Base-by-base conservation (phyloP, 2,797 vertebrate species). In the Falco cherrug region DNA sequence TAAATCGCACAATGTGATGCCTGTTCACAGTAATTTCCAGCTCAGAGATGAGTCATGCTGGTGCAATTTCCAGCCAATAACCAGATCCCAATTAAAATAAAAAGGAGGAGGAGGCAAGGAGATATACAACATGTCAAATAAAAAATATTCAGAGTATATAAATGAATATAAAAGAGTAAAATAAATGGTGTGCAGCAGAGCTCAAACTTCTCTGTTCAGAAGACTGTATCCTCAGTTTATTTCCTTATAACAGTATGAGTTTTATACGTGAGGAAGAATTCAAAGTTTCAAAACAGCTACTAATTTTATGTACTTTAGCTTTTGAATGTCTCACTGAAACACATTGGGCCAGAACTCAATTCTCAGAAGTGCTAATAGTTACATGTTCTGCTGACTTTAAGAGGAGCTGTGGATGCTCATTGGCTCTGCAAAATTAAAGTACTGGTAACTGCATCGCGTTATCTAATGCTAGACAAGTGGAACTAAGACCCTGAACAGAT, bases 61-160 rank as follows among this genome's bases (percentile, higher is more conserved):
- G 73, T 64, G 80, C 75, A 95, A 93, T 87, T 92, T 90, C 33
- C 65, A 96, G 54, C 75, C 91, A 96, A 92, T 70, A 90, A 39
- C 60, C 68, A 84, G 41, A 56, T 85, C 39, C 39, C 73, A 86
- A 76, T 90, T 67, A 78, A 85, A 93, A 95, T 43, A 45, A 60
- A 95, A 94, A 68, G 75, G 75, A 77, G 54, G 35, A 35, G 61
- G 33, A 86, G 10, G 43, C 48, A 73, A 93, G 39, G 76, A 90
- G 51, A 88, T 68, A 69, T 11, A 61, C 22, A 56, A n/a, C 39
- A 47, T 6, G 41, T 54, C 56, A 89, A 70, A 95, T 67, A 92
- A 93, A 85, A 57, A 80, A 61, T 57, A 87, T 56, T 48, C 71
- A 69, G 71, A 92, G 50, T 61, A 37, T 37, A 37, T 37, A 37